Base-by-base conservation (phyloP, 2,797 vertebrate genomes). In the Myripristis jacobus region DNA sequence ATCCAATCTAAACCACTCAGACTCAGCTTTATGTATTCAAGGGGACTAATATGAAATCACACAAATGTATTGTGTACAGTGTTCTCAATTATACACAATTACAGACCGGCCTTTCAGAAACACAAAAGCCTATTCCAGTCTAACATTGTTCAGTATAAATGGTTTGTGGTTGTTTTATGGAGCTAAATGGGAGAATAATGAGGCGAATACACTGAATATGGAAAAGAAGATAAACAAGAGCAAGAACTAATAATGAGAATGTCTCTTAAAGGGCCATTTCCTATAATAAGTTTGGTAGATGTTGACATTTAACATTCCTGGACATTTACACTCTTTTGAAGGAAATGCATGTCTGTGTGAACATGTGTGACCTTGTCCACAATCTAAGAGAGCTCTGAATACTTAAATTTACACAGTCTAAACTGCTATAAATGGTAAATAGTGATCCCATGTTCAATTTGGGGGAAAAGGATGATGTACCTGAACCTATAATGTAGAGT, bases 1-100 rank as follows among this genome's bases (percentile, higher is more conserved):
- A 91, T 91, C 83, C 89, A 90, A 87, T 92, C 90, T 85, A 68
- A 91, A 88, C 85, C 89, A 90, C 90, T 92, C 87, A 90, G 81
- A 84, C 82, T 88, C 73, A 69, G 88, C 85, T 88, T 88, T 87
- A 86, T 87, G 86, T 82, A 87, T 87, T 90, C 82, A 86, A 89
- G 81, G 71, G 65, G 77, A 73, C 88, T 87, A 91, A 87, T 87
- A 83, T 70, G 81, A 91, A 91, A 86, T 89, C 87, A 87, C 72
- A 89, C 81, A 89, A 88, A 88, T 89, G 77, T 63, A 90, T 91
- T 90, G 89, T 90, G 83, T 82, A 89, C 81, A 85, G 80, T 90
- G 81, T 88, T 88, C 89, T 91, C 86, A 93, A 86, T 88, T 89
- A 89, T 87, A 84, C 83, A 91, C 87, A 85, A 87, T 91, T 89